Base-by-base conservation (phyloP, 2,888 invertebrate species). In the Rhaphigaster nebulosa region DNA sequence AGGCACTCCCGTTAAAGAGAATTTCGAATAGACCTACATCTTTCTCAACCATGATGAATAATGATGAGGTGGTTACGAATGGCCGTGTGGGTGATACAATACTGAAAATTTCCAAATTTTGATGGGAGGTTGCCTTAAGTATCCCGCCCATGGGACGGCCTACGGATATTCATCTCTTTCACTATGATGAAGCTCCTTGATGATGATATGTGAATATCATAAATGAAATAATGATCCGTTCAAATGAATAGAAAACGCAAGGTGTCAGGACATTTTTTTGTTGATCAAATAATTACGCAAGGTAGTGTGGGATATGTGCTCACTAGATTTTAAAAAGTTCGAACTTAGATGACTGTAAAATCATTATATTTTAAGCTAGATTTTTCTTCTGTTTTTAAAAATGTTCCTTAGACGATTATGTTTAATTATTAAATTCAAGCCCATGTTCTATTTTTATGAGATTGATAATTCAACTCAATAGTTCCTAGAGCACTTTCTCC, bases 71-170 rank as follows among this genome's bases (percentile, higher is more conserved):
- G 70, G 70, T 70, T 70, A 70, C 20, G 6, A 70, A 70, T 70
- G 70, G 20, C 34, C 70, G 34, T 70, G 70, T 70, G 70, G 70
- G 70, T 70, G 70, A 70, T 70, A 70, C 70, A 70, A 70, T 70
- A 34, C 70, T 20, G 70, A 70, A 70, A 70, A 70, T 70, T 70
- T 70, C 70, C 70, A 70, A 70, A 70, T 70, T 70, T 70, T 70
- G 70, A 70, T 70, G 70, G 70, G 70, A 70, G 70, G 70, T 70
- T 70, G 34, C 34, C 23, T 70, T 70, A 34, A 34, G 34, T 34
- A 34, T 10, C 70, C n/a, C 70, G 70, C 70, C 70, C 70, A 70
- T 70, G 70, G 34, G 0, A 8, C 70, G 34, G 18, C 70, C 70
- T 70, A 70, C 70, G 29, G 65, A 29, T 29, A 70, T 70, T 34